Base-by-base conservation (phyloP, 2,888 invertebrate species). In the Cheilosia grossa region DNA sequence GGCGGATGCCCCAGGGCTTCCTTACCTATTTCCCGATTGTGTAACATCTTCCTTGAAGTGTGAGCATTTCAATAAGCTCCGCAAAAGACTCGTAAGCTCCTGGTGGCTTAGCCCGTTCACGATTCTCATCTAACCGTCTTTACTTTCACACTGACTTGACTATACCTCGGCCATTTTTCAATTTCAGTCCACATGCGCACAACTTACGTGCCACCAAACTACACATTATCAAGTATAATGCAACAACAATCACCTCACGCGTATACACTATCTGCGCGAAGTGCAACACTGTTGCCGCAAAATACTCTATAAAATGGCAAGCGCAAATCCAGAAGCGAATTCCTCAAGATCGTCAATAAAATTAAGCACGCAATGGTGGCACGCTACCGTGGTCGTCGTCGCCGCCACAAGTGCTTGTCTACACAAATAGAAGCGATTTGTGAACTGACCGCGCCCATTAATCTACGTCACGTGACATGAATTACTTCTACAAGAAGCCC, bases 371-470 rank as follows among this genome's bases (percentile, higher is more conserved):
- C 81, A 81, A 81, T 67, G 40, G 13, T 30, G 61, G 21, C 81
- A 81, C 72, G 81, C 85, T 67, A 85, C 74, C 40, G 30, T 44
- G 21, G 33, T 63, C 66, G 24, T 40, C 24, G 44, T 64, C 51
- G n/a, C 7, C 24, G 30, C 59, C 51, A 42, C 51, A 49, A 73
- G 69, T 81, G 70, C 67, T 56, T 56, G 54, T 47, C 63, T 63
- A 15, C 59, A 79, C 75, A 75, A 74, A 74, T 61, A 61, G 44
- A 67, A 81, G 5, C 81, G 81, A 85, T 85, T 85, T 85, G 85
- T 81, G 85, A 75, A 77, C 85, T 77, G 81, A 77, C 81, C 85
- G 67, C 81, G 72, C 80, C 81, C 75, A 85, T 85, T 85, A 81
- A 85, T 85, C 75, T 72, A 72, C 66, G 75, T 85, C 81, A 77